These are phyloP conservation scores for Diadegma fenestrale DNA, from an alignment of 2,888 invertebrate species.

Conservation along the genomic window DNA sequence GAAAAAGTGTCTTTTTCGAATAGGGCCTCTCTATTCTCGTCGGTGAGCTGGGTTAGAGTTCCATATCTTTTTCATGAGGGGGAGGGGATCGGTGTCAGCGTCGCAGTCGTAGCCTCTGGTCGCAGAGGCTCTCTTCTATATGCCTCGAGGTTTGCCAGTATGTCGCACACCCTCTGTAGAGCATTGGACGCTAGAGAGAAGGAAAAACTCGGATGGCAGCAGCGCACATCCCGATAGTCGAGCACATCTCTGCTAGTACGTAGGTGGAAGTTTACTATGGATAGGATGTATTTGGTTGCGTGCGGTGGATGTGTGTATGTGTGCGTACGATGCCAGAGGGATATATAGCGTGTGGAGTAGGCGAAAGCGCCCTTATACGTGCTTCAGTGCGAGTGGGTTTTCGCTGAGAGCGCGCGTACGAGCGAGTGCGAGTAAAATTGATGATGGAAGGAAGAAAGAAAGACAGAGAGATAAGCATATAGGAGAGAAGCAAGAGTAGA, in stretches of 20 bases:
- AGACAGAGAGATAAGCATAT: conserved; percentile 47
- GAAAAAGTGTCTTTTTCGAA: conserved; percentile 64
- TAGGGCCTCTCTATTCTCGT: conserved; percentile 42
- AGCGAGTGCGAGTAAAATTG: conserved; percentile 62
- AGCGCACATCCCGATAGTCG: conserved; percentile 45
- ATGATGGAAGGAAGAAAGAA: conserved; percentile 66
- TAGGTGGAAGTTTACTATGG: conserved; percentile 18
- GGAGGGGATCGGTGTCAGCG: conserved; percentile 52
- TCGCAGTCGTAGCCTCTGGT: conserved; percentile 36
- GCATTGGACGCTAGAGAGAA: conserved; percentile 55
- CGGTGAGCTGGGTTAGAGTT: conserved; percentile 54
- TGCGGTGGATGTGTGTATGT: background rate
- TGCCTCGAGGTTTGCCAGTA: conserved; percentile 38
- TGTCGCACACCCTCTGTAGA: conserved; percentile 49
- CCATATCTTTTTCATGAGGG: conserved; percentile 61
- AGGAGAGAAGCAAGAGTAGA: conserved; percentile 59
- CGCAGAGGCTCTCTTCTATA: conserved; percentile 32
- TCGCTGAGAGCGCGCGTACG: conserved; percentile 61
- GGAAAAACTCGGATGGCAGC: conserved; percentile 62
- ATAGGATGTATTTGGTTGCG: conserved; percentile 11
- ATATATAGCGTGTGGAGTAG: conserved; percentile 38
- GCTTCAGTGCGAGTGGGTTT: conserved; percentile 63
- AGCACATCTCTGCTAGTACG: conserved; percentile 37
- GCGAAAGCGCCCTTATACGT: conserved; percentile 66
- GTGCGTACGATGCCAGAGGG: conserved; percentile 36